Evolutionary conservation across 2,797 vertebrate genomes (phyloP).

Genomic region (Hapalemur alaotrensis): DNA sequence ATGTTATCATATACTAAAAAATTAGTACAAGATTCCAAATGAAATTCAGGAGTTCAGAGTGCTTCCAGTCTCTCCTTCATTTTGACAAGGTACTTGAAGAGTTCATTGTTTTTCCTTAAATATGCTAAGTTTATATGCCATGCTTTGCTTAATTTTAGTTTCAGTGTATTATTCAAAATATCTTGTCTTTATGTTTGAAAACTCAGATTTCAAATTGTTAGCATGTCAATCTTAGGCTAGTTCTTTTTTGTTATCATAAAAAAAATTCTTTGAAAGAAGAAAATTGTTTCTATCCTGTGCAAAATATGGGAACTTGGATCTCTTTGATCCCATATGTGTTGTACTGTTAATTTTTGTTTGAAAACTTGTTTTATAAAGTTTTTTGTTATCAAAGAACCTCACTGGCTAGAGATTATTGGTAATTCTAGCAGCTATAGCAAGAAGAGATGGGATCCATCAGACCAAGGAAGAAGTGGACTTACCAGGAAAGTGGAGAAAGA

Average conservation of each 20-base stretch:
- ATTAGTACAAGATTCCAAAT: neutral
- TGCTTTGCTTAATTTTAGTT: constrained; percentile 33
- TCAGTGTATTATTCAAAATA: constrained; percentile 12
- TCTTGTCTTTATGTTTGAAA: constrained; percentile 41
- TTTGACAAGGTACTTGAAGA: neutral
- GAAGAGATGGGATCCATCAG: neutral
- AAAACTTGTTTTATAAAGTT: neutral
- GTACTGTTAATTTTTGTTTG: constrained; percentile 3
- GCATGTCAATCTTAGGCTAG: neutral
- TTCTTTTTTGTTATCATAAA: neutral
- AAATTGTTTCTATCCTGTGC: neutral
- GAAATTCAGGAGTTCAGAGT: neutral
- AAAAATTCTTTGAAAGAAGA: neutral
- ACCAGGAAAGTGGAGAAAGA: neutral
- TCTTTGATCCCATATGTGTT: constrained; percentile 14
- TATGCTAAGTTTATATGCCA: neutral
- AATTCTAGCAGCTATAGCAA: neutral
- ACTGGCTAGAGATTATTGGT: neutral
- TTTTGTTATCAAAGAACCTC: neutral
- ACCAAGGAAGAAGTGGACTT: neutral
- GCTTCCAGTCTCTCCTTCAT: neutral
- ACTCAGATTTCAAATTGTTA: constrained; percentile 20
- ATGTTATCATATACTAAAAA: neutral
- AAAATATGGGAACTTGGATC: neutral
- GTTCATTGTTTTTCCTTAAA: constrained; percentile 39